These are phyloP conservation scores for Graptemys geographica DNA, from an alignment of 2,797 vertebrate genomes.

Conservation along the genomic window DNA sequence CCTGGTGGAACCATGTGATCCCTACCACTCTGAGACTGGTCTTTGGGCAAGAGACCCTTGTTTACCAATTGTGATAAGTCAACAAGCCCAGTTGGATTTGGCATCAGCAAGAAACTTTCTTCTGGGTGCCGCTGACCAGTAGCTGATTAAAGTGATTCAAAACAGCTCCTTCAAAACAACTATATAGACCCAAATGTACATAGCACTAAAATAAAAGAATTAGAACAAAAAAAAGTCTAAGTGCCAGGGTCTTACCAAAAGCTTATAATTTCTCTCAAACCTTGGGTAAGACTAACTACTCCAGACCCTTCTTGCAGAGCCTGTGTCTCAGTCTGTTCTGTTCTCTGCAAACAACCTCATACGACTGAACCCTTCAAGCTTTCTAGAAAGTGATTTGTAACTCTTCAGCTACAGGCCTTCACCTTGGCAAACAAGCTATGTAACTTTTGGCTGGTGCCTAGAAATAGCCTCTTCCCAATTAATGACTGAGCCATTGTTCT, in stretches of 20 bases:
- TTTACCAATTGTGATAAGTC: neutral
- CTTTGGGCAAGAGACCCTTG: neutral
- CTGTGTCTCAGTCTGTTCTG: too few species aligned
- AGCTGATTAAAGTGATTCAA: neutral
- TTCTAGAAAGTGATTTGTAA: neutral
- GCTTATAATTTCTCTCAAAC: neutral
- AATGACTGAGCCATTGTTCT: neutral
- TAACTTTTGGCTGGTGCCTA: neutral
- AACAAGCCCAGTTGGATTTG: neutral
- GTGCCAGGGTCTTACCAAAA: neutral
- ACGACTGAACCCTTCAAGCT: neutral
- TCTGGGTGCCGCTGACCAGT: neutral
- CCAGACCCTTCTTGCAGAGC: neutral
- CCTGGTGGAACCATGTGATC: neutral
- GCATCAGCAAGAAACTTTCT: neutral
- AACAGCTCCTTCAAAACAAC: neutral
- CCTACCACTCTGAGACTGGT: neutral
- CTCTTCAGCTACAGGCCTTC: neutral
- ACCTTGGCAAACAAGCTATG: neutral
- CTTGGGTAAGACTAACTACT: neutral
- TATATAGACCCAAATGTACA: neutral
- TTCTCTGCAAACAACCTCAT: too few species aligned
- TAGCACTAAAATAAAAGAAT: neutral
- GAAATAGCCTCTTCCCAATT: neutral
- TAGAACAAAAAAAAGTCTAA: neutral